These are phyloP conservation scores for Brachypodius melanocephalos DNA, from an alignment of 2,113 vertebrate species.

Conservation along the genomic window DNA sequence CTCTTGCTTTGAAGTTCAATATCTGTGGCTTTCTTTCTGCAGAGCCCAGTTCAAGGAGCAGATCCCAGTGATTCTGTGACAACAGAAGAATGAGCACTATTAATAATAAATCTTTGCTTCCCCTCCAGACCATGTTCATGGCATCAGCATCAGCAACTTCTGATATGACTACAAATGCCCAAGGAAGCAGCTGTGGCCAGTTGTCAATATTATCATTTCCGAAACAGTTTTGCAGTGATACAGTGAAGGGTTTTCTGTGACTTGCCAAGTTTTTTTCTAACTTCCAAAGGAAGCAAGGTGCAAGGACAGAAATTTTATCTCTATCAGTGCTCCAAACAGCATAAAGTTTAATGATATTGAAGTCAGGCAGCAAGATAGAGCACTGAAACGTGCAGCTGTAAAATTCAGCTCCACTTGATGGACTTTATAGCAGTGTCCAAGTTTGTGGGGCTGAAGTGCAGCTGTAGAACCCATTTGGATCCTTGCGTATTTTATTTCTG, in stretches of 20 bases:
- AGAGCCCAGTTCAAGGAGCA: background rate
- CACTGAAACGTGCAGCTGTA: background rate
- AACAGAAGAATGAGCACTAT: background rate
- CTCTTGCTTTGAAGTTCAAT: background rate
- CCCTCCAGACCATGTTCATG: background rate
- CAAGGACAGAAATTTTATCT: background rate
- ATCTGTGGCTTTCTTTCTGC: background rate
- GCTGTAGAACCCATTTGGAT: background rate
- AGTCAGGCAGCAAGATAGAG: background rate
- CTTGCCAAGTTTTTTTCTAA: background rate
- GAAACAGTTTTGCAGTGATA: background rate
- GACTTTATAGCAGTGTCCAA: background rate
- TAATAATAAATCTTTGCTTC: background rate
- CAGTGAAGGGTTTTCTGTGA: background rate
- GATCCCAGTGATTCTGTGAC: background rate
- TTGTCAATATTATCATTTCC: background rate
- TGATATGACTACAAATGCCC: background rate
- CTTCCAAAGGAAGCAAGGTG: background rate
- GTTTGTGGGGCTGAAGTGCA: background rate
- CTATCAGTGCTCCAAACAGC: background rate
- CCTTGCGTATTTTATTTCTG: constrained; percentile 13
- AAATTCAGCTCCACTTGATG: background rate
- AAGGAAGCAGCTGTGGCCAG: background rate
- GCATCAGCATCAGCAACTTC: background rate
- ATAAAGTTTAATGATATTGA: background rate